A percentile compares a stretch with the other conserved stretches of the same genome.
Conservation (phyloP, 2,888 invertebrate genomes). For the Drosophila mayaguana region DNA sequence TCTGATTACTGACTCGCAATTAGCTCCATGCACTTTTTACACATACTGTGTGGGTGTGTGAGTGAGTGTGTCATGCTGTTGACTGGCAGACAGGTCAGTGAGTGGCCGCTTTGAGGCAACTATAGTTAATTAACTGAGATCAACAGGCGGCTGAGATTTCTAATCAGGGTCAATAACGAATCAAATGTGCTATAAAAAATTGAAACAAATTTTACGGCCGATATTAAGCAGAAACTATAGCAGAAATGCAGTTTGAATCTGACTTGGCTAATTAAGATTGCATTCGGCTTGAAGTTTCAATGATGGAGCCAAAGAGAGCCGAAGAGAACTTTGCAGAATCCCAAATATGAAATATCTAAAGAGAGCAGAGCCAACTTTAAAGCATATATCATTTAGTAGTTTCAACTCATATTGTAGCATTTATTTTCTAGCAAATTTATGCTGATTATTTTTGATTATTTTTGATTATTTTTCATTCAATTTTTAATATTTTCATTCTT, state of each 20-base stretch:
- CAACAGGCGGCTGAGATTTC: conserved; percentile 30
- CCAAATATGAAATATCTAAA: too few relatives aligned
- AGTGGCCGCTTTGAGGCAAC: not conserved
- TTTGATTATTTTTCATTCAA: not conserved
- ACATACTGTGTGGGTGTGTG: not conserved
- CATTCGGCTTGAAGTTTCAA: too few relatives aligned
- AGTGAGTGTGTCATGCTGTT: conserved; percentile 16
- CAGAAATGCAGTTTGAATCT: not conserved
- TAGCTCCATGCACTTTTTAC: conserved; percentile 3
- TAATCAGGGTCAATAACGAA: conserved; percentile 30
- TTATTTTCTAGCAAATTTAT: too few relatives aligned
- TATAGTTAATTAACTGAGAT: conserved; percentile 20
- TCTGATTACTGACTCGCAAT: conserved; percentile 49
- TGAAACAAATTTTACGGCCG: not conserved
- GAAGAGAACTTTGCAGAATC: too few relatives aligned
- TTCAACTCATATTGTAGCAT: too few relatives aligned
- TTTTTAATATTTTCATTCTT: not conserved
- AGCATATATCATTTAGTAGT: too few relatives aligned
- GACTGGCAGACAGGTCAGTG: not conserved
- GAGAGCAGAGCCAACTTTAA: too few relatives aligned
- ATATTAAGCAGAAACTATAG: not conserved
- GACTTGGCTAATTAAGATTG: too few relatives aligned
- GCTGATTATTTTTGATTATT: too few relatives aligned
- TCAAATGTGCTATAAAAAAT: not conserved
- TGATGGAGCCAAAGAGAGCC: too few relatives aligned